A percentile compares a stretch with the other conserved stretches of the same genome.
These are phyloP conservation scores for Scarus forsteni DNA, from an alignment of 2,797 vertebrate species.

Conservation along the genomic window DNA sequence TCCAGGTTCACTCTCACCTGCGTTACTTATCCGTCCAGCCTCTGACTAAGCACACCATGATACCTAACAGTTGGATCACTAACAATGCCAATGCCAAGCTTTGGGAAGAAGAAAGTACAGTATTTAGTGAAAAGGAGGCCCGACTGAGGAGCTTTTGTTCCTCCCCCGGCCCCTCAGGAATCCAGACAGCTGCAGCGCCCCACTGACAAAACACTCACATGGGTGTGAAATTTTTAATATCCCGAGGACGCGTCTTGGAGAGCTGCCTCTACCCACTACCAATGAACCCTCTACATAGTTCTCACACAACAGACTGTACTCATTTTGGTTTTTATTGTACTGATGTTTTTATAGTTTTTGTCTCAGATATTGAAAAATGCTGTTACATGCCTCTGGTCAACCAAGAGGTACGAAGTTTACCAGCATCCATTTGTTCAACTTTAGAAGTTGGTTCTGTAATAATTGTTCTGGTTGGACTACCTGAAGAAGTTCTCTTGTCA, in stretches of 20 bases:
- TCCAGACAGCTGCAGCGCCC: slow-evolving; percentile 69
- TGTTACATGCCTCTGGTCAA: slow-evolving; percentile 26
- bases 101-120: slow-evolving; percentile 47
- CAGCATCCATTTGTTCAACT: slow-evolving; percentile 62
- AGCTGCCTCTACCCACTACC: slow-evolving; percentile 19
- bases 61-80: slow-evolving; percentile 50
- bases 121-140: slow-evolving; percentile 36
- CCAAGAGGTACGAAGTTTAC: slow-evolving; percentile 10
- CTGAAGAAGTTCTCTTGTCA: slow-evolving; percentile 30
- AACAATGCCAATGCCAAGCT: slow-evolving; percentile 49
- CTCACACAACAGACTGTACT: slow-evolving; percentile 28
- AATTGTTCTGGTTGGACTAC: slow-evolving; percentile 19
- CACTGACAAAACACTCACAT: slow-evolving; percentile 67
- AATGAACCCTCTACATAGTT: slow-evolving; percentile 10
- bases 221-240: slow-evolving; percentile 68
- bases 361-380: slow-evolving; percentile 38
- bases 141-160: slow-evolving; percentile 51
- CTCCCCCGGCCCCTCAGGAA: slow-evolving; percentile 63
- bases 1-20: slow-evolving; percentile 27
- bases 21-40: slow-evolving; percentile 28
- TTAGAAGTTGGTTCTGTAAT: slow-evolving; percentile 67
- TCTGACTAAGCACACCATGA: slow-evolving; percentile 26
- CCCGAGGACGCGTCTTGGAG: slow-evolving; percentile 32
- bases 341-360: slow-evolving; percentile 21
- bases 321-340: slow-evolving; percentile 23